A percentile compares a stretch with the other conserved stretches of the same genome.
These are phyloP conservation scores for Xestia ashworthii DNA, from an alignment of 2,888 invertebrate species.

Conservation along the genomic window DNA sequence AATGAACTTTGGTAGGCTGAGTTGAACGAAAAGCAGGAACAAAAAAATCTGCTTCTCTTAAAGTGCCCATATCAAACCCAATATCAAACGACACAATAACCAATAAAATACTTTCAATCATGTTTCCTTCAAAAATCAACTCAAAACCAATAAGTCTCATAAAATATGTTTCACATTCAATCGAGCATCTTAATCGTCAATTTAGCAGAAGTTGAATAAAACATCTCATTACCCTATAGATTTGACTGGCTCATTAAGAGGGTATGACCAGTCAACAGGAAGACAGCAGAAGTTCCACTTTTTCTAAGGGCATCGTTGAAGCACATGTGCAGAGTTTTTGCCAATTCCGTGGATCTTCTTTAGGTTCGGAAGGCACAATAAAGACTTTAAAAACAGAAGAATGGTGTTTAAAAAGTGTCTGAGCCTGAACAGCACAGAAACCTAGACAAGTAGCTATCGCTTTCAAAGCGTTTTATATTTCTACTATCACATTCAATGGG, in stretches of 20 bases:
- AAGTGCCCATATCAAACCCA: not conserved
- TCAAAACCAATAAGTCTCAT: constrained; percentile 19
- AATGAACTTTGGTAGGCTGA: too few species aligned
- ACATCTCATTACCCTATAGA: constrained; percentile 51
- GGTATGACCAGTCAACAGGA: not conserved
- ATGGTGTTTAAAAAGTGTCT: too few species aligned
- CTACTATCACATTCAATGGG: not conserved
- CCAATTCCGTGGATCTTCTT: not conserved
- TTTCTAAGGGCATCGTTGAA: not conserved
- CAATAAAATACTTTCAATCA: constrained; percentile 5
- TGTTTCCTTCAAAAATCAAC: constrained; percentile 30
- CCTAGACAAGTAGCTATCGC: not conserved
- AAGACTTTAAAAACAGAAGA: not conserved
- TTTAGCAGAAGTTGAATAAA: constrained; percentile 27
- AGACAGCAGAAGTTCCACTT: constrained; percentile 15
- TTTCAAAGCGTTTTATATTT: not conserved
- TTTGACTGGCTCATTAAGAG: constrained; percentile 53
- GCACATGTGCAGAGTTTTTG: not conserved
- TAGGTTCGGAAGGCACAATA: not conserved
- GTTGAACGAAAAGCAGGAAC: too few species aligned
- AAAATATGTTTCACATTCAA: constrained; percentile 40
- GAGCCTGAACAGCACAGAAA: not conserved
- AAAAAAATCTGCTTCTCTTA: not conserved
- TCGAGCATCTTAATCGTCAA: constrained; percentile 25
- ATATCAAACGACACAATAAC: not conserved